Evolutionary conservation across 2,888 invertebrate genomes (phyloP).

Genomic region (Lagria hirta): DNA sequence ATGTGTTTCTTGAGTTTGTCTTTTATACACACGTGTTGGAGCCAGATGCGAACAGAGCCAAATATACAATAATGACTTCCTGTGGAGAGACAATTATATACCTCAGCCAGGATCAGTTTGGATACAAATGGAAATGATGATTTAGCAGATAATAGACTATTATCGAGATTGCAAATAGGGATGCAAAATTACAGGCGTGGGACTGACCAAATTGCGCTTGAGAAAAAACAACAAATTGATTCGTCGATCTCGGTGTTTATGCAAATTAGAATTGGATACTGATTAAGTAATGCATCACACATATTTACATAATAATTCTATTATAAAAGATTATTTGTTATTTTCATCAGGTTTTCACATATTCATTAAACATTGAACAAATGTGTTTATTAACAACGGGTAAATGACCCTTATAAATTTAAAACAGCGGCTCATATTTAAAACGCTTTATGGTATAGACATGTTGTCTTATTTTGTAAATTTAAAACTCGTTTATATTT

Average conservation of each 20-base stretch:
- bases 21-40: slow-evolving; percentile 33
- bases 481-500: slow-evolving; percentile 13
- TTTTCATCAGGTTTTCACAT: slow-evolving; percentile 3
- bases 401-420: slow-evolving; percentile 12
- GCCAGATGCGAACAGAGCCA: slow-evolving; percentile 42
- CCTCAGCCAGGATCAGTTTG: slow-evolving; percentile 25
- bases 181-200: slow-evolving; percentile 25
- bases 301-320: slow-evolving; percentile 24
- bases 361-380: slow-evolving; percentile 2
- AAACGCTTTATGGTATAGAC: slow-evolving; percentile 11
- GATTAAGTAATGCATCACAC: slow-evolving; percentile 13
- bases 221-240: slow-evolving; percentile 22
- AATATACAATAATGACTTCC: slow-evolving; percentile 49
- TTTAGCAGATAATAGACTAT: slow-evolving; percentile 40
- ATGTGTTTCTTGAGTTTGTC: too few species aligned
- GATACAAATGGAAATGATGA: slow-evolving; percentile 40
- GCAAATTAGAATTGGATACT: slow-evolving; percentile 16
- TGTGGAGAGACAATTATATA: slow-evolving; percentile 47
- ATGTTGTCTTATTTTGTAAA: slow-evolving; percentile 13
- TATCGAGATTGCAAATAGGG: slow-evolving; percentile 29
- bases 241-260: slow-evolving; percentile 20
- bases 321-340: slow-evolving; percentile 7
- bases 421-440: slow-evolving; percentile 15
- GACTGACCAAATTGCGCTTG: slow-evolving; percentile 22
- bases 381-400: slow-evolving; percentile 2